phyloP scores from a whole-genome alignment of 2,888 invertebrate species.

The Acleris cristana region DNA sequence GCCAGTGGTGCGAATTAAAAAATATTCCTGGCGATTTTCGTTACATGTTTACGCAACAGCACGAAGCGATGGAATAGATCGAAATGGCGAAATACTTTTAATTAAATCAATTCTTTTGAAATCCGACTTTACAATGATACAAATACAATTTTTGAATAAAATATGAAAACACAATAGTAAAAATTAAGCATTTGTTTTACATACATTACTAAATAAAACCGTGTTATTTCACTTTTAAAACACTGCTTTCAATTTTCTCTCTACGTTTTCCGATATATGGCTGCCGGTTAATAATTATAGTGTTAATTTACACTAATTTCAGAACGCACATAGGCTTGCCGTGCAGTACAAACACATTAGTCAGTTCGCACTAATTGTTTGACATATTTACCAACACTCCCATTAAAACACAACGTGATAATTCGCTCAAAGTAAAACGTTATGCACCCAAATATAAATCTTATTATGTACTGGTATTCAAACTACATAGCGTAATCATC shows the following conservation, averaged over 20 bases:
- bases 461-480: too few species aligned
- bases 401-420: neutral
- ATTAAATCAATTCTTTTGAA: neutral
- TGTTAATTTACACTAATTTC: slow-evolving; percentile 16
- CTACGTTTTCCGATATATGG: neutral
- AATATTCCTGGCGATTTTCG: slow-evolving; percentile 6
- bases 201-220: neutral
- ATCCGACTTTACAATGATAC: too few species aligned
- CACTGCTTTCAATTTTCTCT: neutral
- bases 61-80: slow-evolving; percentile 45
- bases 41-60: neutral
- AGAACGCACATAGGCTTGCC: neutral
- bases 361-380: slow-evolving; percentile 4
- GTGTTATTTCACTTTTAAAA: neutral
- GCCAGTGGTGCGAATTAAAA: neutral
- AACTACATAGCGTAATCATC: too few species aligned
- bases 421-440: slow-evolving; percentile 20
- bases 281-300: neutral
- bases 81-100: slow-evolving; percentile 22
- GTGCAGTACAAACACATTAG: slow-evolving; percentile 8
- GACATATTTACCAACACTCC: slow-evolving; percentile 3
- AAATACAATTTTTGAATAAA: neutral
- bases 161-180: neutral
- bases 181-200: neutral
- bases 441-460: too few species aligned